phyloP scores from a whole-genome alignment of 2,113 vertebrate species.

The Labeo catla region DNA sequence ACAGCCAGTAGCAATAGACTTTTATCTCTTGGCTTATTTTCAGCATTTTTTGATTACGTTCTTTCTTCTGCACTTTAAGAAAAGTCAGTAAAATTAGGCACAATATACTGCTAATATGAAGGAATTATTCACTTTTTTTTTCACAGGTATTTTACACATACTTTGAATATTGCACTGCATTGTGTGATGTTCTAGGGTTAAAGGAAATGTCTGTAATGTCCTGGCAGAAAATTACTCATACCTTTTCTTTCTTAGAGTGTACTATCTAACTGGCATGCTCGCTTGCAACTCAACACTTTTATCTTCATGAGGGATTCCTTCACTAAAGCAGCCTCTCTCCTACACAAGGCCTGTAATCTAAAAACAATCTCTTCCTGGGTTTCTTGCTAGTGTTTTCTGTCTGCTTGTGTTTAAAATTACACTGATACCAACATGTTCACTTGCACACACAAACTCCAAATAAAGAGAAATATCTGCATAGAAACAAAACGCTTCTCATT shows the following conservation, averaged over 20 bases:
- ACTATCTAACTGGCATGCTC: neutral
- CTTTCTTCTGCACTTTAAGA: neutral
- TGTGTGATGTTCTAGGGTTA: neutral
- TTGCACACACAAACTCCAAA: constrained; percentile 14
- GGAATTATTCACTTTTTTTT: neutral
- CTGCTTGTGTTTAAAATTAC: neutral
- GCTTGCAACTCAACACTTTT: neutral
- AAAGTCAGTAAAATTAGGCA: neutral
- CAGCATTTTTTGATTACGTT: neutral
- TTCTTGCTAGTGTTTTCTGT: neutral
- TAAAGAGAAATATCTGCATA: neutral
- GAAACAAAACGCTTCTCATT: constrained; percentile 25
- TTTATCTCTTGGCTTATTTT: neutral
- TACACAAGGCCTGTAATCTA: neutral
- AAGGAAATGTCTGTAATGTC: neutral
- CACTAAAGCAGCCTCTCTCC: neutral
- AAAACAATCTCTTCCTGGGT: neutral
- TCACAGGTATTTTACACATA: neutral
- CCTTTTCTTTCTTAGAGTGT: neutral
- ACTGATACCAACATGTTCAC: neutral
- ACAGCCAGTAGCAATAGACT: neutral
- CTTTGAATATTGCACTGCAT: neutral
- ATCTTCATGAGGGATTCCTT: neutral
- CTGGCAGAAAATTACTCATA: neutral
- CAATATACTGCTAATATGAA: neutral